Evolutionary conservation across 2,113 vertebrate species (phyloP).

Genomic region (Pygathrix nemaeus): DNA sequence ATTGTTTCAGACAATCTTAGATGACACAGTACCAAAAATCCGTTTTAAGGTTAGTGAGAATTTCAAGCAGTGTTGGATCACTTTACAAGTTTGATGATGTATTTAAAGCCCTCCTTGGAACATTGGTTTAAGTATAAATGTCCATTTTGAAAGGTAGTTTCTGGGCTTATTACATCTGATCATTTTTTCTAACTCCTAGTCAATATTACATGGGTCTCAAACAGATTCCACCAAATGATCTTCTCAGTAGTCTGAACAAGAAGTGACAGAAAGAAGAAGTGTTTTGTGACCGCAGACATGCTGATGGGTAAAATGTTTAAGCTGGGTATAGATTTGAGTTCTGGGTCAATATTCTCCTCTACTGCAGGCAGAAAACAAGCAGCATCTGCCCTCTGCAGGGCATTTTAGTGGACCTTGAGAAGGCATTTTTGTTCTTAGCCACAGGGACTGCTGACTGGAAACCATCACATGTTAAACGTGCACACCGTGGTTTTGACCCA

Average conservation of each 20-base stretch:
- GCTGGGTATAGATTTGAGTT: slow-evolving; percentile 84
- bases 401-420: slow-evolving; percentile 78
- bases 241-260: slow-evolving; percentile 86
- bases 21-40: slow-evolving; percentile 8
- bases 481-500: slow-evolving; percentile 35
- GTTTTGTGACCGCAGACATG: slow-evolving; percentile 87
- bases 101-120: slow-evolving; percentile 54
- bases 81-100: slow-evolving; percentile 36
- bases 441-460: slow-evolving; percentile 51
- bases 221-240: slow-evolving; percentile 88
- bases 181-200: slow-evolving; percentile 86
- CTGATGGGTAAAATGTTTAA: slow-evolving; percentile 88
- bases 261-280: slow-evolving; percentile 91
- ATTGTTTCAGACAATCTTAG: slow-evolving; percentile 40
- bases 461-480: slow-evolving; percentile 41
- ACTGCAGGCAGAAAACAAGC: slow-evolving; percentile 79
- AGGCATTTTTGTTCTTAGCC: slow-evolving; percentile 63
- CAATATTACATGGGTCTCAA: slow-evolving; percentile 85
- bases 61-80: neutral
- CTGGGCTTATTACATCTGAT: slow-evolving; percentile 85
- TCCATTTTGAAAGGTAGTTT: slow-evolving; percentile 71
- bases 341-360: slow-evolving; percentile 85
- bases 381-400: slow-evolving; percentile 90
- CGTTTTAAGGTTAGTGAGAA: neutral
- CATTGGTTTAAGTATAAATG: slow-evolving; percentile 50